Conservation (phyloP, 1,140 invertebrate species). For the Lasioglossum albipes region DNA sequence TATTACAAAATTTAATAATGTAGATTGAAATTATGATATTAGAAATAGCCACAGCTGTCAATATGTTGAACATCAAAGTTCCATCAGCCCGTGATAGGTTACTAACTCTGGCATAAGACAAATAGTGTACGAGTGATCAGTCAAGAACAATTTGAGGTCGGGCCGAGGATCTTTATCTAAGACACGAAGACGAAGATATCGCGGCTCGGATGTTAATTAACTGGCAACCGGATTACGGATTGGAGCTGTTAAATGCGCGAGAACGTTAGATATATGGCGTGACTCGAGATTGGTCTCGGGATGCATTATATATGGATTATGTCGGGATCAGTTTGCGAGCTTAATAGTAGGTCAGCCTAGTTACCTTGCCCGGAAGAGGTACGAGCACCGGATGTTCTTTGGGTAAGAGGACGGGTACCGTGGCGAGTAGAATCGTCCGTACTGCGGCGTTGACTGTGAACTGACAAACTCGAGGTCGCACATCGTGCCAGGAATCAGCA, state of each 20-base stretch:
- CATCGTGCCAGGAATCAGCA: conserved; percentile 84
- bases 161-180: not conserved
- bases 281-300: conserved; percentile 48
- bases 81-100: no score
- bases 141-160: not conserved
- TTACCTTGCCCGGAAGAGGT: conserved; percentile 89
- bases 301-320: conserved; percentile 64
- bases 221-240: conserved; percentile 38
- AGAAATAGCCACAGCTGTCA: no score
- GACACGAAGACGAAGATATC: not conserved
- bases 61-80: no score
- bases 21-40: no score
- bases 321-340: conserved; percentile 46
- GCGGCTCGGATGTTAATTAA: conserved; percentile 50
- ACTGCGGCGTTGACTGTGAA: conserved; percentile 82
- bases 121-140: no score
- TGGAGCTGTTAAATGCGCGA: conserved; percentile 36
- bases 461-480: conserved; percentile 90
- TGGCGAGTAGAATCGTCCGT: conserved; percentile 90
- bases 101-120: no score
- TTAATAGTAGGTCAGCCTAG: conserved; percentile 58
- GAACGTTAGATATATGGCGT: conserved; percentile 45
- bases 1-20: no score
- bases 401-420: conserved; percentile 92
- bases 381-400: conserved; percentile 88